Evolutionary conservation across 2,888 invertebrate genomes (phyloP).

Genomic region (Pseudanteris insignis): DNA sequence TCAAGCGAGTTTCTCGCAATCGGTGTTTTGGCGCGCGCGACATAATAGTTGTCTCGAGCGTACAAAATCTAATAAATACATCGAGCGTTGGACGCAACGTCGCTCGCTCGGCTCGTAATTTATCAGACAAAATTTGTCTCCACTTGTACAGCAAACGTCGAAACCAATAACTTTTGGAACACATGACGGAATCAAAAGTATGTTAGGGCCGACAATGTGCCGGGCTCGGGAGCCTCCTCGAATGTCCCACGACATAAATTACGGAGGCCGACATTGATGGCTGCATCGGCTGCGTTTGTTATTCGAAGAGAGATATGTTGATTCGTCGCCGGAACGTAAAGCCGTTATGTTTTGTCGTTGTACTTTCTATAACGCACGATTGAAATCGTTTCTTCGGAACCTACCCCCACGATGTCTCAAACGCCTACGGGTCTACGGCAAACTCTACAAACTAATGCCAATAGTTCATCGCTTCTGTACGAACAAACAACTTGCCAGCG

Average conservation of each 20-base stretch:
- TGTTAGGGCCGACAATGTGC: constrained; percentile 20
- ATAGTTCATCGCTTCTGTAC: too few relatives aligned
- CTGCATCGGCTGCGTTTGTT: constrained; percentile 25
- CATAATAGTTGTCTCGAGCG: constrained; percentile 1
- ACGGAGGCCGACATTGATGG: constrained; percentile 23
- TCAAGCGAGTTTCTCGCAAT: constrained; percentile 8
- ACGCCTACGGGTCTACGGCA: constrained; percentile 8
- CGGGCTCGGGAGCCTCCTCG: constrained; percentile 5
- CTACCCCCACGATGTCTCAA: neutral
- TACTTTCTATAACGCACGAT: constrained; percentile 9
- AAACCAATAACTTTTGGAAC: constrained; percentile 20
- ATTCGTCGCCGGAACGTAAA: constrained; percentile 14
- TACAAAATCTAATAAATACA: constrained; percentile 26
- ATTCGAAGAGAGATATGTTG: constrained; percentile 12
- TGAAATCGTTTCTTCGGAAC: neutral
- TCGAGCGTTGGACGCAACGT: constrained; percentile 11
- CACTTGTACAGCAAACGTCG: constrained; percentile 13
- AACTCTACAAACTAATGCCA: too few relatives aligned
- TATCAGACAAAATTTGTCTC: constrained; percentile 23
- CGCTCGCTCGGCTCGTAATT: constrained; percentile 14
- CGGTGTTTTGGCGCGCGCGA: too few relatives aligned
- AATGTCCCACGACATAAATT: constrained; percentile 30
- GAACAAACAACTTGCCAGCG: too few relatives aligned
- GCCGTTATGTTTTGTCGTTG: constrained; percentile 13
- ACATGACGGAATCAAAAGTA: too few relatives aligned